Base-by-base conservation (phyloP, 2,888 invertebrate genomes). In the Adelognathus sp. region DNA sequence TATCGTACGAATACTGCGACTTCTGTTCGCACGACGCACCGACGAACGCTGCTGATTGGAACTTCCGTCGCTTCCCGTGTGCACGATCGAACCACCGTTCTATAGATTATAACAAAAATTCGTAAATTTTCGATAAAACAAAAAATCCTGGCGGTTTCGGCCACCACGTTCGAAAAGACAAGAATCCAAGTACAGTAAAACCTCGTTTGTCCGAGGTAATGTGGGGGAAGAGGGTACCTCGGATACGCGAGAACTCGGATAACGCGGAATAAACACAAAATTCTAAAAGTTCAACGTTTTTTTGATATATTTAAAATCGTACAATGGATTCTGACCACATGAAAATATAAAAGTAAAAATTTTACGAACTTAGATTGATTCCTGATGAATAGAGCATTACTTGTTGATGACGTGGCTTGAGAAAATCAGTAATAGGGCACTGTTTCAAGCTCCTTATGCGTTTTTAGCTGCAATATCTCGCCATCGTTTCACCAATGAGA, bases 31-130 rank as follows among this genome's bases (percentile, higher is more conserved):
- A 33, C 81, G 80, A 67, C 79, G 76, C n/a, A 67, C 63, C 39
- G 74, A 76, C 6, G 76, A 69, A 3, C 85, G 85, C 74, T 85
- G 91, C 0, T 93, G 92, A 79, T 89, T 89, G 77, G 93, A 86
- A 72, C 89, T 88, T 1, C 88, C 88, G 76, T 92, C 90, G 80
- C 91, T 90, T 76, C 89, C 89, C 44, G 79, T 71, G 18, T 79
- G 61, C 2, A 14, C 74, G 33, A 70, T 75, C 50, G 64, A 76
- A 21, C 79, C 70, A 29, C 79, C 64, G 36, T 67, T 44, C 66
- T 72, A 54, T 66, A n/a, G 31, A 56, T 67, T 16, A 29, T 39
- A 44, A 16, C 1, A 29, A 5, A 29, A 14, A 41, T 46, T 61
- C 16, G 18, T 36, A 24, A n/a, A 60, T 41, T 27, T n/a, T n/a